Percentiles rank a stretch among this genome's conserved stretches.
Conservation (phyloP, 2,797 vertebrate genomes). For the Gymnoscopelus braueri region DNA sequence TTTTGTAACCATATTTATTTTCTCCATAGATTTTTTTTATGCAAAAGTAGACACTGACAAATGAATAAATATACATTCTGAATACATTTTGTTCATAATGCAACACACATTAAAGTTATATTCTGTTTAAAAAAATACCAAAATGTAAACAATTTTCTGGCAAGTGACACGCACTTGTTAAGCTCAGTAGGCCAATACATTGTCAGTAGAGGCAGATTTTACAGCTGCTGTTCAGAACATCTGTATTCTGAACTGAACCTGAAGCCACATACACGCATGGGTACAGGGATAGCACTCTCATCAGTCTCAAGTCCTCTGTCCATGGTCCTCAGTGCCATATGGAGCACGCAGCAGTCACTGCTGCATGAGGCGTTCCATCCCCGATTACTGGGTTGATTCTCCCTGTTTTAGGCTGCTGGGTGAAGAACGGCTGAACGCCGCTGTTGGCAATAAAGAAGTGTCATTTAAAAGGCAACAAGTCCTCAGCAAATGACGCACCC, state of each 20-base stretch:
- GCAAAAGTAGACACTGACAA: slow-evolving; percentile 61
- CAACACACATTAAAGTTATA: slow-evolving; percentile 62
- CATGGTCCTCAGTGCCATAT: slow-evolving; percentile 1
- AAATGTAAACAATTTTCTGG: slow-evolving; percentile 69
- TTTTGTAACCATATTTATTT: slow-evolving; percentile 48
- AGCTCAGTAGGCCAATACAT: slow-evolving; percentile 2
- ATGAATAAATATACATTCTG: slow-evolving; percentile 73
- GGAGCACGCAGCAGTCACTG: slow-evolving; percentile 6
- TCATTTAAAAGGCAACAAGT: not conserved
- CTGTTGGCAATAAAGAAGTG: too few relatives aligned
- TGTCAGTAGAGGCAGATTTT: slow-evolving; percentile 43
- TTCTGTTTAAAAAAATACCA: slow-evolving; percentile 33
- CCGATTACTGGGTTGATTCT: slow-evolving; percentile 9
- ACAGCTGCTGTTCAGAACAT: slow-evolving; percentile 51
- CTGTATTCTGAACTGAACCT: slow-evolving; percentile 18
- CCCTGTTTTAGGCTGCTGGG: not conserved
- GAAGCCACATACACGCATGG: slow-evolving; percentile 23
- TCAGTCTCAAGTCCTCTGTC: not conserved
- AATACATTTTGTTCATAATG: slow-evolving; percentile 71
- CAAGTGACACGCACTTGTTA: slow-evolving; percentile 18
- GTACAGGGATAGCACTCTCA: slow-evolving; percentile 8
- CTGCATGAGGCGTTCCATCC: not conserved
- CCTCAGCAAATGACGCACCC: slow-evolving; percentile 94
- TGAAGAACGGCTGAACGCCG: too few relatives aligned
- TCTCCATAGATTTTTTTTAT: slow-evolving; percentile 30